These are phyloP conservation scores for Andinoacara biseriatus DNA, from an alignment of 2,113 vertebrate species.

Conservation along the genomic window DNA sequence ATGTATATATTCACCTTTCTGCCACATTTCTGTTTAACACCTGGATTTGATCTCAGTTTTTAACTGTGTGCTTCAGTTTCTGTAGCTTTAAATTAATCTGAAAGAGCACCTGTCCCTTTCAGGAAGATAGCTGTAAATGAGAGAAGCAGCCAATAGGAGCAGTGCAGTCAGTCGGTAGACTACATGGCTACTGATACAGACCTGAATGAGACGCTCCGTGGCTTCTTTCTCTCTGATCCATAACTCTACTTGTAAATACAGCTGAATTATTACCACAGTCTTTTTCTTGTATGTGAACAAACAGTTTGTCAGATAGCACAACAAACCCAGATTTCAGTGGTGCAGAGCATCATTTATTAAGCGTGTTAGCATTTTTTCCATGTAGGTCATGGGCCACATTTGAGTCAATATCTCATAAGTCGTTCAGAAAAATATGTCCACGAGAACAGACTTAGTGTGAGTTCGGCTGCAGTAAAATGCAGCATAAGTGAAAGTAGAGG, in stretches of 20 bases:
- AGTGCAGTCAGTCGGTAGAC: not conserved
- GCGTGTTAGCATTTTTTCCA: not conserved
- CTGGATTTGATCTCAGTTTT: no score
- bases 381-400: not conserved
- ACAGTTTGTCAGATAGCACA: not conserved
- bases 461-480: not conserved
- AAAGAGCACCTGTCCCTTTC: not conserved
- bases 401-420: not conserved
- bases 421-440: not conserved
- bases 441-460: not conserved
- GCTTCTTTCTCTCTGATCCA: not conserved
- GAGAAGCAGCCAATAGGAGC: not conserved
- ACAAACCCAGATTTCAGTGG: not conserved
- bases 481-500: not conserved
- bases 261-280: accelerated
- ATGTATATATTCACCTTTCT: not conserved
- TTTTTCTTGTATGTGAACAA: not conserved
- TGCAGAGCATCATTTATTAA: not conserved
- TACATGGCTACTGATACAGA: not conserved
- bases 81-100: not conserved
- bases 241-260: not conserved
- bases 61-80: not conserved
- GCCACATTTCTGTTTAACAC: no score
- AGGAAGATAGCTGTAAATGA: not conserved
- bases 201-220: no score